Conservation (phyloP, 1,140 invertebrate genomes). For the Proctacanthus coquilletti region DNA sequence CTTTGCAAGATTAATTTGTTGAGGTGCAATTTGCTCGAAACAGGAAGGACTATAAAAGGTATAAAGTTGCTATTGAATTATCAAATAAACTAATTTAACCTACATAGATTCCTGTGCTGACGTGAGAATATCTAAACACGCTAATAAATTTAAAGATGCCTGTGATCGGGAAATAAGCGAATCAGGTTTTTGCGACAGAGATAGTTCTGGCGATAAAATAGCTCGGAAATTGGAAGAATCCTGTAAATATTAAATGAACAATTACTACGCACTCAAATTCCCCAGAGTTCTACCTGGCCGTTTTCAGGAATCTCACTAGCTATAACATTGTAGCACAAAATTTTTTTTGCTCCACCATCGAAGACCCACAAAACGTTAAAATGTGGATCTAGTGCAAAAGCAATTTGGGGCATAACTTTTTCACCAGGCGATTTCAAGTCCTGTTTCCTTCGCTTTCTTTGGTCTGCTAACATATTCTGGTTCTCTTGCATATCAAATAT, state of each 20-base stretch:
- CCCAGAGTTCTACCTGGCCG: slow-evolving; percentile 13
- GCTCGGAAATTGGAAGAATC: slow-evolving; percentile 22
- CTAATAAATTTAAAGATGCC: slow-evolving; percentile 74
- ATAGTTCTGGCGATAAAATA: slow-evolving; percentile 43
- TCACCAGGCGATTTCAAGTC: slow-evolving; percentile 8
- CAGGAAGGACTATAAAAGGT: slow-evolving; percentile 13
- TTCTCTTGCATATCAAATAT: slow-evolving; percentile 23
- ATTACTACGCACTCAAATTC: not conserved
- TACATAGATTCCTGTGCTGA: slow-evolving; percentile 58
- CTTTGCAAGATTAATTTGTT: slow-evolving; percentile 22
- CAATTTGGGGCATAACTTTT: slow-evolving; percentile 17
- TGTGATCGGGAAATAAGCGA: slow-evolving; percentile 64
- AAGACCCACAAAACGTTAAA: slow-evolving; percentile 78
- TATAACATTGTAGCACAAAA: slow-evolving; percentile 70
- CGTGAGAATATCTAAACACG: slow-evolving; percentile 78
- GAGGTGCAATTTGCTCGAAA: slow-evolving; percentile 23
- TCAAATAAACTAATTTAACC: slow-evolving; percentile 4
- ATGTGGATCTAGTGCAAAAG: slow-evolving; percentile 57
- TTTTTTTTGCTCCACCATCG: slow-evolving; percentile 48
- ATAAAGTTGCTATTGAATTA: slow-evolving; percentile 1
- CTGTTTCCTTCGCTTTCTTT: not conserved
- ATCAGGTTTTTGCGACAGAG: slow-evolving; percentile 50
- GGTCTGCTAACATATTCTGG: slow-evolving; percentile 5
- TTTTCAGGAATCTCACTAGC: slow-evolving; percentile 39
- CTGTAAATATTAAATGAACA: slow-evolving; percentile 8